Percentiles rank a stretch among this genome's conserved stretches.
Conservation (phyloP, 2,113 vertebrate genomes). For the Cygnus buccinator region DNA sequence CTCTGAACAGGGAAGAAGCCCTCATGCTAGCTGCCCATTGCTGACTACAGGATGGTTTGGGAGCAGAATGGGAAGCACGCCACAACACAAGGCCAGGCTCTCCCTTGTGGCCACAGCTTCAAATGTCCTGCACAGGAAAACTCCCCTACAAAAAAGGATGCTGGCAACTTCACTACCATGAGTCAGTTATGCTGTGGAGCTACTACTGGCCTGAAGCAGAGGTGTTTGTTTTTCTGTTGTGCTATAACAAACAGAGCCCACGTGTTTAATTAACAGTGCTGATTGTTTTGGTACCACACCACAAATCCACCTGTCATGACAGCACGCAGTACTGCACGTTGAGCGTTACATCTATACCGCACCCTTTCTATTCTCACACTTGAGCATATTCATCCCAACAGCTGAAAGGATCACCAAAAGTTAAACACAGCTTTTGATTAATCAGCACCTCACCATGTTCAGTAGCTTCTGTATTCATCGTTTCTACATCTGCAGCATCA, state of each 20-base stretch:
- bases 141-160: neutral
- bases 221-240: neutral
- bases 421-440: neutral
- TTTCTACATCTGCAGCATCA: conserved; percentile 85
- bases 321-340: neutral
- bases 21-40: neutral
- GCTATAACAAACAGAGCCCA: neutral
- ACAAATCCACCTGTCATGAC: neutral
- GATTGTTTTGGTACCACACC: neutral
- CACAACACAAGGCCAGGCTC: neutral
- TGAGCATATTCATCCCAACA: neutral
- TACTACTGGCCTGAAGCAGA: neutral
- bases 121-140: neutral
- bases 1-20: neutral
- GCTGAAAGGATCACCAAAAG: neutral
- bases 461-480: conserved; percentile 65
- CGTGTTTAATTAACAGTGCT: neutral
- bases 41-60: neutral
- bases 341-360: neutral
- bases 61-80: neutral
- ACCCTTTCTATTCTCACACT: neutral
- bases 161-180: neutral
- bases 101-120: neutral
- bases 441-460: conserved; percentile 70
- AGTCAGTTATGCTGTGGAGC: neutral